A percentile compares a stretch with the other conserved stretches of the same genome.
Conservation (phyloP, 1,140 invertebrate genomes). For the Danaus melanippus region DNA sequence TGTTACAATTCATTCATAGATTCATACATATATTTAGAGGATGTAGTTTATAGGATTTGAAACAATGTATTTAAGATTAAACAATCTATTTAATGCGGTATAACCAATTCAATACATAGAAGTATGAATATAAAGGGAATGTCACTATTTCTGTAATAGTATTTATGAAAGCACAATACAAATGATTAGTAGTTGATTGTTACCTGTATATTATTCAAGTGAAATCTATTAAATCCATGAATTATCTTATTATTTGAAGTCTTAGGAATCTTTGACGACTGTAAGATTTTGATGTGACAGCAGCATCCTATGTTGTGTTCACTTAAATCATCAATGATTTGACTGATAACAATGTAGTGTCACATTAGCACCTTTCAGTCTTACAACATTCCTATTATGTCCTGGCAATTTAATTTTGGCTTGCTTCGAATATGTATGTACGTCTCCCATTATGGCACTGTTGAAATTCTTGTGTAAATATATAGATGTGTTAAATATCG, state of each 20-base stretch:
- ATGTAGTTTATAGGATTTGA: constrained; percentile 61
- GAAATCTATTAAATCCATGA: too few relatives aligned
- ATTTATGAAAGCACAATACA: constrained; percentile 31
- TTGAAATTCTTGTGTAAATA: constrained; percentile 72
- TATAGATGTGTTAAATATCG: constrained; percentile 67
- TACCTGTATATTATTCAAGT: too few relatives aligned
- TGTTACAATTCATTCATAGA: constrained; percentile 65
- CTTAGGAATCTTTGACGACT: constrained; percentile 38
- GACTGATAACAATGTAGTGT: constrained; percentile 59
- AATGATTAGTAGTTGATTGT: too few relatives aligned
- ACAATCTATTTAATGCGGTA: constrained; percentile 36
- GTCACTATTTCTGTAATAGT: too few relatives aligned
- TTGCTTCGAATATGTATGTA: constrained; percentile 46
- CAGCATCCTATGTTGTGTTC: constrained; percentile 62
- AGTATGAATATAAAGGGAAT: background rate
- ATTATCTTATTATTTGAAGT: background rate
- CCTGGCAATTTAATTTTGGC: constrained; percentile 54
- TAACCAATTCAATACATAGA: constrained; percentile 25
- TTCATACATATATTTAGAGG: constrained; percentile 40
- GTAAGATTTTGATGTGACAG: constrained; percentile 39
- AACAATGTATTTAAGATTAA: constrained; percentile 50
- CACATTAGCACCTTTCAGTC: constrained; percentile 34
- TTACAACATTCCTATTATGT: constrained; percentile 38
- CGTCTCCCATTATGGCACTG: constrained; percentile 63
- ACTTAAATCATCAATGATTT: constrained; percentile 65